Base-by-base conservation (phyloP, 2,113 vertebrate species). In the Centropristis striata region DNA sequence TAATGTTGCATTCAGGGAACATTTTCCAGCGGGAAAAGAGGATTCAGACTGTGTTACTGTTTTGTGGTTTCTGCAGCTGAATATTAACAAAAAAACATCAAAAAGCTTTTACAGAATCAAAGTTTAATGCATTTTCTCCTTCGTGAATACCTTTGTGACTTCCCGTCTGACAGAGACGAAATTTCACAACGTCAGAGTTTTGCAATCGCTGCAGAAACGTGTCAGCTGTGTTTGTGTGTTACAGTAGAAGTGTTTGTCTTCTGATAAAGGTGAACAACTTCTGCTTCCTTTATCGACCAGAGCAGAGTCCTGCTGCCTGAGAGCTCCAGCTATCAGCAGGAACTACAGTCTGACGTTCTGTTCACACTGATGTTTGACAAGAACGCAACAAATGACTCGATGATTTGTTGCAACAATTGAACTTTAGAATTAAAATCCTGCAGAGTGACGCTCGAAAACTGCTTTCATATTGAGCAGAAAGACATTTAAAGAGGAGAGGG, bases 211-310 rank as follows among this genome's bases (percentile, higher is more conserved):
- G 13, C 39, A 20, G 46, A 78, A 61, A 27, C 12, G 42, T 42
- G 12, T 49, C 49, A 55, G 47, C 5, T 28, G 65, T 65, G 39
- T 54, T 16, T 54, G 42, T 49, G 28, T 46, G 42, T 53, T 20
- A 21, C 32, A 32, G 9, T 67, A 28, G 49, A 21, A 44, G 41
- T 25, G 50, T 51, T 23, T 61, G 23, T 15, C 51, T 53, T 18
- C 4, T 14, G 13, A 50, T 59, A 63, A 55, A 63, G 57, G 64
- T 54, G 28, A 47, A 54, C 47, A 47, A 69, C 57, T 54, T 27
- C 5, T 61, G 44, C 65, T 53, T 71, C 59, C 25, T 51, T 0
- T 66, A 39, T 70, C 37, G 66, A 50, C 66, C 51, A 18, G 39
- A 28, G 18, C 13, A 37, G 37, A 50, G 61, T 59, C 53, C 64